Evolutionary conservation across 2,113 vertebrate species (phyloP).

Genomic region (Caretta caretta): DNA sequence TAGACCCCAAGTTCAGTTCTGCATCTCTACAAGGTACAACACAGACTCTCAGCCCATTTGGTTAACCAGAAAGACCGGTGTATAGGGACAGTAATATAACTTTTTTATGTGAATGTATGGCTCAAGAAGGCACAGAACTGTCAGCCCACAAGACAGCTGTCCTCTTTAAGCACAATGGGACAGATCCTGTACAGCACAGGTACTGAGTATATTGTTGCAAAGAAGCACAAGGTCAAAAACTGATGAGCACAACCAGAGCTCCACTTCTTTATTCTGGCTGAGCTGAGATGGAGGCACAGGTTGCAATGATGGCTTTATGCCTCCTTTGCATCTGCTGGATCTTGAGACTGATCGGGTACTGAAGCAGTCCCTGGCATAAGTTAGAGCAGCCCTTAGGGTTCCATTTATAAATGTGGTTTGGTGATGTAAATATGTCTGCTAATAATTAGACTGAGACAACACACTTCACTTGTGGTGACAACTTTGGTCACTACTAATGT

Average conservation of each 20-base stretch:
- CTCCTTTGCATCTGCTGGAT: not conserved
- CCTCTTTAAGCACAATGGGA: not conserved
- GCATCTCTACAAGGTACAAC: not conserved
- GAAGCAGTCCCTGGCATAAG: accelerated
- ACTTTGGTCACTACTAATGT: constrained; percentile 53
- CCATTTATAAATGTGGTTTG: constrained; percentile 59
- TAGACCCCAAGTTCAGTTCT: constrained; percentile 3
- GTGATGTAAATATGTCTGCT: constrained; percentile 67
- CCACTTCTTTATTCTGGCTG: not conserved
- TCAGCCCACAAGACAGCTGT: not conserved
- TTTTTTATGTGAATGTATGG: not conserved
- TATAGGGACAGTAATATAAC: not conserved
- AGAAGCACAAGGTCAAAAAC: not conserved
- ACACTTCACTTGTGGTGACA: constrained; percentile 64
- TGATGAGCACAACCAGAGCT: accelerated
- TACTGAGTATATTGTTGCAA: not conserved
- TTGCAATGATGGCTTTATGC: not conserved
- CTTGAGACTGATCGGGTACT: not conserved
- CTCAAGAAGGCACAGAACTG: not conserved
- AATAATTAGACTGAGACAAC: constrained; percentile 69
- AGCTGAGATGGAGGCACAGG: not conserved
- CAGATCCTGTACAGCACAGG: not conserved
- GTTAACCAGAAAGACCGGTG: not conserved
- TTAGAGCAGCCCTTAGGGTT: constrained; percentile 25
- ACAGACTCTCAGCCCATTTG: constrained; percentile 19